phyloP scores from a whole-genome alignment of 1,140 invertebrate genomes.

The Scaptomyza pallida region DNA sequence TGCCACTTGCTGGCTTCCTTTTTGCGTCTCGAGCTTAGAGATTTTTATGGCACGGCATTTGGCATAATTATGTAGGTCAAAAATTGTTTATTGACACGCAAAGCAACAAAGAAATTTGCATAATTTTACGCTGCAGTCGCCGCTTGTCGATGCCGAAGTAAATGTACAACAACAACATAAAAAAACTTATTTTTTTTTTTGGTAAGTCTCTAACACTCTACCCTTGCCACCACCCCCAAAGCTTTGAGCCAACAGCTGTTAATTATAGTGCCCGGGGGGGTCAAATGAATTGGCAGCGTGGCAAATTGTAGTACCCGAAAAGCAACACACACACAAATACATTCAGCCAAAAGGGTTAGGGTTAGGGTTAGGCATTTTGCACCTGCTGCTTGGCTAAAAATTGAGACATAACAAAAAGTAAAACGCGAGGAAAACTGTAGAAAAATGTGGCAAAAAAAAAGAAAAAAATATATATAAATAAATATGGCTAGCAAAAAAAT shows the following conservation, averaged over 20 bases:
- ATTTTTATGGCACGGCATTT: constrained; percentile 76
- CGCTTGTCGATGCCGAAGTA: constrained; percentile 4
- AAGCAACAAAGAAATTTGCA: constrained; percentile 81
- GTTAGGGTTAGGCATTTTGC: constrained; percentile 54
- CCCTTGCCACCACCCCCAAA: background rate
- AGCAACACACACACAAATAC: no score
- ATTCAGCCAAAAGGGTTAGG: constrained; percentile 25
- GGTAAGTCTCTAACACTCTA: background rate
- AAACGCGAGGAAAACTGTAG: constrained; percentile 36
- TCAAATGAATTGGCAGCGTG: constrained; percentile 49
- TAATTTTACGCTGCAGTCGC: constrained; percentile 77
- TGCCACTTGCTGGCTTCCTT: constrained; percentile 81
- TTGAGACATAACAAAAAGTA: constrained; percentile 69
- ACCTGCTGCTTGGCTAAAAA: constrained; percentile 67
- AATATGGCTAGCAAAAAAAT: constrained; percentile 51
- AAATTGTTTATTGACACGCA: constrained; percentile 83
- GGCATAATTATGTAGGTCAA: constrained; percentile 83
- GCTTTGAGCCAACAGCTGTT: constrained; percentile 68
- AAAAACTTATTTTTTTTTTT: constrained; percentile 12
- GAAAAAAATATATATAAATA: constrained; percentile 39
- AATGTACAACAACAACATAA: constrained; percentile 18
- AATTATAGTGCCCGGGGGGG: constrained; percentile 66
- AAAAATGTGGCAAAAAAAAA: constrained; percentile 19
- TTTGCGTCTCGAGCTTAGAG: constrained; percentile 65
- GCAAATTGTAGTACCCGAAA: constrained; percentile 57